Evolutionary conservation across 1,140 invertebrate species (phyloP), one percentile per base, ranked within the genome.

Genomic region (Carposina sasakii): DNA sequence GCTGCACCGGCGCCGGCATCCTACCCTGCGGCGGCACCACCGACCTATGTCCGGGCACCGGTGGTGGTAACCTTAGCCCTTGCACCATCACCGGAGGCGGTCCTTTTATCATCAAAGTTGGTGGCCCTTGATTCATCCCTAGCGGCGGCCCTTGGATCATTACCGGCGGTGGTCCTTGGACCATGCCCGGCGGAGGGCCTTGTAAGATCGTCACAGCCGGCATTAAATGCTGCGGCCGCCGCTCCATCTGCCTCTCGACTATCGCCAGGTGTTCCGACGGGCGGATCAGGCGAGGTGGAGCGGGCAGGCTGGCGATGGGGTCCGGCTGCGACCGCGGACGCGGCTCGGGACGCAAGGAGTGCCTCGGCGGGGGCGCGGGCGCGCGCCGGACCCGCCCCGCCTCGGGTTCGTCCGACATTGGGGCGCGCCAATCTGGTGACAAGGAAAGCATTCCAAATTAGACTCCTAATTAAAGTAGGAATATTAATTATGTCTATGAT

Each of bases 381-480:
- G 63, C 60, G 52, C 72, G 71, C 50, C 73, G 62, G 45, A 63
- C 63, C 65, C 73, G 62, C 33, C 58, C 72, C 60, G 67, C 71
- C 66, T 78, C 75, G 65, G 72, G 58, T 52, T 78, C 77, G 53
- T 81, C 77, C 44, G 73, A 60, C 77, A 81, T 81, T 65, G 77
- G 77, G 57, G 75, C 74, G 74, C 77, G 77, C 77, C 77, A 81
- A 81, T 81, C 77, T 81, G 64, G 23, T 23, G 41, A 59, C 43
- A 60, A 69, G 34, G 30, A 31, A 46, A 41, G 26, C 13, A n/a
- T n/a, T n/a, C n/a, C n/a, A n/a, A n/a, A n/a, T n/a, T n/a, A n/a
- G n/a, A n/a, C n/a, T n/a, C n/a, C n/a, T n/a, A n/a, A n/a, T n/a
- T n/a, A n/a, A n/a, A n/a, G n/a, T n/a, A n/a, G n/a, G n/a, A n/a